A percentile compares a stretch with the other conserved stretches of the same genome.
Conservation (phyloP, 2,888 invertebrate genomes). For the Entomobrya proxima region DNA sequence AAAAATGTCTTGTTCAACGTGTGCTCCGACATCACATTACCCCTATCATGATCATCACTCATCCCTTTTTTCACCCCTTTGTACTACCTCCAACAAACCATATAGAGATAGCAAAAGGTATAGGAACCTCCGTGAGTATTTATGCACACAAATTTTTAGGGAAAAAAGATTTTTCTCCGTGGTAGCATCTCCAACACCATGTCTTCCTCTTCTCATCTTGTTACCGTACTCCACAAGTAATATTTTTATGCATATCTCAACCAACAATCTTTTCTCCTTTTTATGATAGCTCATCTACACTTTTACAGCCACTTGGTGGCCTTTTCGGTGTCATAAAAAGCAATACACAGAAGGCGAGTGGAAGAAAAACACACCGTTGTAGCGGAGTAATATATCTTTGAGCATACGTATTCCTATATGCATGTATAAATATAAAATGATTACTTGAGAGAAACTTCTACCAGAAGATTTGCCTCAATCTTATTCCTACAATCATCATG, state of each 20-base stretch:
- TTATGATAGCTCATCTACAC: constrained; percentile 59
- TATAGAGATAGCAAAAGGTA: not conserved
- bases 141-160: not conserved
- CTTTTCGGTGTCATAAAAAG: constrained; percentile 69
- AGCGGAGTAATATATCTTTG: constrained; percentile 55
- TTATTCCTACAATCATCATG: constrained; percentile 16
- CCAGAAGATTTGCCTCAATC: not conserved
- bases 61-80: constrained; percentile 12
- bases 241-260: constrained; percentile 55
- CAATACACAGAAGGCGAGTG: constrained; percentile 21
- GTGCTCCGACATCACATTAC: constrained; percentile 23
- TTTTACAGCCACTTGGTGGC: constrained; percentile 70
- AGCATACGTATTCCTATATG: too few relatives aligned
- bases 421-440: constrained; percentile 41
- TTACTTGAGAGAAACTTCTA: constrained; percentile 33
- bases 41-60: constrained; percentile 29
- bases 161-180: not conserved
- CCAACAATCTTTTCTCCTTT: constrained; percentile 52
- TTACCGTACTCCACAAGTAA: constrained; percentile 8
- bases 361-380: not conserved
- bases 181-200: not conserved
- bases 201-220: not conserved
- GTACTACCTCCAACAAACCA: not conserved
- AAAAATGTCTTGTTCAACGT: constrained; percentile 15
- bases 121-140: not conserved